phyloP scores from a whole-genome alignment of 2,113 vertebrate species.

The Suncus etruscus region DNA sequence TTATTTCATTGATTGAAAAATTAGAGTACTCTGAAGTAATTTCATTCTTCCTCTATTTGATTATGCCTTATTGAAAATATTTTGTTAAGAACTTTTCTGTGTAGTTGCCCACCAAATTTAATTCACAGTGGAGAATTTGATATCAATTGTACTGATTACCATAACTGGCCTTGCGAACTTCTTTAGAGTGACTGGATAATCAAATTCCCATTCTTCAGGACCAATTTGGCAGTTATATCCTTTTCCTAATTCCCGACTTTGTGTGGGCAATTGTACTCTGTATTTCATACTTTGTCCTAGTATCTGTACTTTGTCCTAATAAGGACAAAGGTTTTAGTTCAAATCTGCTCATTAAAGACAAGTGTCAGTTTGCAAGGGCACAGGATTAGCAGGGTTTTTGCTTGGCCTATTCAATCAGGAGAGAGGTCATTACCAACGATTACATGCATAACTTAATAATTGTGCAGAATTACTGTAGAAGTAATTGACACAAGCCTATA shows the following conservation, averaged over 20 bases:
- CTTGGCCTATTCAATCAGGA: neutral
- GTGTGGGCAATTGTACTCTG: neutral
- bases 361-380: constrained; percentile 20
- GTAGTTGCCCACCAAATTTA: neutral
- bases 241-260: neutral
- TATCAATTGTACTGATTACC: neutral
- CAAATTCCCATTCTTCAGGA: neutral
- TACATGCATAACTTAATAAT: neutral
- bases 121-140: neutral
- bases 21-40: constrained; percentile 12
- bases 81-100: constrained; percentile 34
- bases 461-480: neutral
- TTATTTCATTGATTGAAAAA: constrained; percentile 37
- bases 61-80: constrained; percentile 27
- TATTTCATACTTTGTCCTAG: rapidly evolving
- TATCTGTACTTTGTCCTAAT: rapidly evolving
- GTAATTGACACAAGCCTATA: neutral
- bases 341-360: neutral
- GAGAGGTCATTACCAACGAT: neutral
- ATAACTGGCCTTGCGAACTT: neutral
- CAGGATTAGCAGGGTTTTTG: neutral
- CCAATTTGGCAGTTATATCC: neutral
- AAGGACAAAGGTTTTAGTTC: neutral
- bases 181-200: neutral
- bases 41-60: neutral